Evolutionary conservation across 2,113 vertebrate species (phyloP).

Genomic region (Tenebrosternarchus preto): DNA sequence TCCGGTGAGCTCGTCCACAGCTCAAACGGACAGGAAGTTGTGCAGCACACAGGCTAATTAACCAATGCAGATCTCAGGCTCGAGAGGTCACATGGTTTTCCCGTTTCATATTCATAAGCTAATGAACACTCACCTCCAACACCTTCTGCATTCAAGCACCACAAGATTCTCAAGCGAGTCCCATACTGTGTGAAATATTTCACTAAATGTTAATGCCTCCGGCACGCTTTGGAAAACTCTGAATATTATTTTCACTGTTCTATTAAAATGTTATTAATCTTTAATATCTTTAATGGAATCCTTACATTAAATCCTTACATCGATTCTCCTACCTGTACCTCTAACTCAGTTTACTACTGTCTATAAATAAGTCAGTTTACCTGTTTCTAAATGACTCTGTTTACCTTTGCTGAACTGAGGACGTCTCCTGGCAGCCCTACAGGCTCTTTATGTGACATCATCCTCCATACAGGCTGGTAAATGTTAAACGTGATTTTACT

Average conservation of each 20-base stretch:
- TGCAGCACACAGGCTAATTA: neutral
- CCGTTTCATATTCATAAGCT: neutral
- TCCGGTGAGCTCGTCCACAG: too few species aligned
- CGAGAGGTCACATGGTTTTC: neutral
- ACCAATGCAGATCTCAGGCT: neutral
- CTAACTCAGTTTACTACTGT: too few species aligned
- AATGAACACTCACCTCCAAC: too few species aligned
- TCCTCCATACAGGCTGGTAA: neutral
- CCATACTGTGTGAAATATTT: neutral
- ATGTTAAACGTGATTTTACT: neutral
- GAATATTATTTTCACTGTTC: neutral
- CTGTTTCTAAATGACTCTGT: too few species aligned
- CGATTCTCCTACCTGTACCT: conserved; percentile 21
- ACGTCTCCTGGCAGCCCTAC: neutral
- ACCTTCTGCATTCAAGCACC: too few species aligned
- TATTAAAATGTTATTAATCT: neutral
- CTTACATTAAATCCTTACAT: conserved; percentile 39
- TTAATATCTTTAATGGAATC: conserved; percentile 22
- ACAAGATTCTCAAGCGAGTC: too few species aligned
- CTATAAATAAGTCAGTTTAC: too few species aligned
- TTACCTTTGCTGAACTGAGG: too few species aligned
- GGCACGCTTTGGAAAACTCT: neutral
- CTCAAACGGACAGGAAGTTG: too few species aligned
- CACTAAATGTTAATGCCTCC: neutral
- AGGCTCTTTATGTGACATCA: neutral